phyloP scores from a whole-genome alignment of 2,888 invertebrate species.

The Seladonia tumulorum region DNA sequence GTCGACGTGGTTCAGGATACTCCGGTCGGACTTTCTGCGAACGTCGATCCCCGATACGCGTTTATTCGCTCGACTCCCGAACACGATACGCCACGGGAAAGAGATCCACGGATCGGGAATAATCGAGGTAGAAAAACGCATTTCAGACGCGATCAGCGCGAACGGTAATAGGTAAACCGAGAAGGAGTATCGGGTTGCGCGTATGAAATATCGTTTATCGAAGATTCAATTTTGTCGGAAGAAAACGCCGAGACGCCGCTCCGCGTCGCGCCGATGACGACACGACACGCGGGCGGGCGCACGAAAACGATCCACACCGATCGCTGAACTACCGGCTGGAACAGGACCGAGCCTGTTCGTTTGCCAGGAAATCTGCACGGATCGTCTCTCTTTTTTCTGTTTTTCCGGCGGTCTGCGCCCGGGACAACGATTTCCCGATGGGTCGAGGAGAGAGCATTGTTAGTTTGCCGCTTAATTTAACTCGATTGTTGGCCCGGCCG shows the following conservation, averaged over 20 bases:
- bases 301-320: not conserved
- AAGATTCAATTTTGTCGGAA: not conserved
- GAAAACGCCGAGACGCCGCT: not conserved
- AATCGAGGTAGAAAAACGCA: not conserved
- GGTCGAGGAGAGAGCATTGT: slow-evolving; percentile 36
- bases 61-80: slow-evolving; percentile 40
- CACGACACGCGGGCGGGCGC: no score
- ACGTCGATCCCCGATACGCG: slow-evolving; percentile 8
- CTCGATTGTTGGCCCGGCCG: slow-evolving; percentile 46
- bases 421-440: slow-evolving; percentile 37
- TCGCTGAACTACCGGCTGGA: not conserved
- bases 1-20: not conserved
- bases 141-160: not conserved
- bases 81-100: not conserved
- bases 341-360: not conserved
- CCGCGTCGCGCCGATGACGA: no score
- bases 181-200: slow-evolving; percentile 10
- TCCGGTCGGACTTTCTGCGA: not conserved
- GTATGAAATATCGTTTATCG: slow-evolving; percentile 8
- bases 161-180: not conserved
- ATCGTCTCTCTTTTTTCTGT: not conserved
- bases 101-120: not conserved
- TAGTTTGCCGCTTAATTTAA: slow-evolving; percentile 56
- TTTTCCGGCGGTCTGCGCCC: not conserved
- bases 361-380: slow-evolving; percentile 3